Evolutionary conservation across 2,888 invertebrate species (phyloP).

Genomic region (Andrena bucephala): DNA sequence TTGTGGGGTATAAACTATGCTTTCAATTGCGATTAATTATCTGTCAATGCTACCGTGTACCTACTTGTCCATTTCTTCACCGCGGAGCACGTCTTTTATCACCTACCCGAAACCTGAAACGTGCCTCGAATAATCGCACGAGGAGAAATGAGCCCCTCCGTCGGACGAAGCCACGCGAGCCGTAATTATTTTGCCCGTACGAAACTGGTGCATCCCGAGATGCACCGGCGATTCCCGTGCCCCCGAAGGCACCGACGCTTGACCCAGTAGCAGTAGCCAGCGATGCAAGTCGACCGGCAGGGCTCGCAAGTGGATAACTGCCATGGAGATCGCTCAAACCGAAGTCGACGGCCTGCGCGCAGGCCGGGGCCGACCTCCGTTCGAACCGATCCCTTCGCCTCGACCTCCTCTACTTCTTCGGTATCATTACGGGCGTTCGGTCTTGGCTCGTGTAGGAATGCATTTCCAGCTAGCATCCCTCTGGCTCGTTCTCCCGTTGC

Average conservation of each 20-base stretch:
- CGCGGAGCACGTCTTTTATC: not conserved
- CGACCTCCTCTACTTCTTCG: constrained; percentile 71
- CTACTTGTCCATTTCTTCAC: not conserved
- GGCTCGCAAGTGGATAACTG: constrained; percentile 81
- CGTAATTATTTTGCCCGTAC: constrained; percentile 42
- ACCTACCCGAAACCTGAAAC: not conserved
- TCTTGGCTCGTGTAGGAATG: constrained; percentile 77
- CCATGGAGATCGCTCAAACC: constrained; percentile 76
- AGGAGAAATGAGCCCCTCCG: not conserved
- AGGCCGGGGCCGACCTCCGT: constrained; percentile 54
- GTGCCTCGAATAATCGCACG: not conserved
- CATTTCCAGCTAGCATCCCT: constrained; percentile 54
- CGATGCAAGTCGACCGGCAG: constrained; percentile 48
- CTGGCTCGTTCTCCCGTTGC: constrained; percentile 42
- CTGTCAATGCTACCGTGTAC: not conserved
- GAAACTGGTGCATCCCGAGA: constrained; percentile 61
- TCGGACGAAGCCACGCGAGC: not conserved
- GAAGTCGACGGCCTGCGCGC: constrained; percentile 54
- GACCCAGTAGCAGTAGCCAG: constrained; percentile 79
- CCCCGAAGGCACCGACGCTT: constrained; percentile 75
- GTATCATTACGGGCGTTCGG: constrained; percentile 74
- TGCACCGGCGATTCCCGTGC: constrained; percentile 71
- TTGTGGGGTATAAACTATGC: too few relatives aligned
- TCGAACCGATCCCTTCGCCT: constrained; percentile 65
- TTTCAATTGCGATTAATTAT: too few relatives aligned